A percentile compares a stretch with the other conserved stretches of the same genome.
phyloP scores from a whole-genome alignment of 1,140 invertebrate species.

The Drosophila orena region DNA sequence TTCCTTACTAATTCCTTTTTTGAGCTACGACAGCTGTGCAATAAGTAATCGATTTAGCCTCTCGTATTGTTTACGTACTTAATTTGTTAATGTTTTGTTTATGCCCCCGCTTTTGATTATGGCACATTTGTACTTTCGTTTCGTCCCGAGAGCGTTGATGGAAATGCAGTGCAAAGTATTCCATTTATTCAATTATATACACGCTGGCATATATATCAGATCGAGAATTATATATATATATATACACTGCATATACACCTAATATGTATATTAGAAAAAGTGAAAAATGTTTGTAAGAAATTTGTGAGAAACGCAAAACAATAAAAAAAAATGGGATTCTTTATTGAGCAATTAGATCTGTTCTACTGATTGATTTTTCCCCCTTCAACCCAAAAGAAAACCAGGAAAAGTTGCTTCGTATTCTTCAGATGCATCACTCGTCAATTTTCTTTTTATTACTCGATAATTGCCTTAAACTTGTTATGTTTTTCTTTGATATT shows the following conservation, averaged over 20 bases:
- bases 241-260: slow-evolving; percentile 62
- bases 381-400: not conserved
- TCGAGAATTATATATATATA: slow-evolving; percentile 54
- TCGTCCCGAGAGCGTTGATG: slow-evolving; percentile 44
- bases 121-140: slow-evolving; percentile 38
- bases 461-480: slow-evolving; percentile 73
- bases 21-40: slow-evolving; percentile 1
- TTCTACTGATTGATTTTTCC: not conserved
- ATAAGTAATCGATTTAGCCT: slow-evolving; percentile 13
- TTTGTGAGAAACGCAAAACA: slow-evolving; percentile 69
- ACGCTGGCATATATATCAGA: slow-evolving; percentile 59
- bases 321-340: slow-evolving; percentile 49
- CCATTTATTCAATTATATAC: slow-evolving; percentile 80
- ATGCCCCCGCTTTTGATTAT: slow-evolving; percentile 12
- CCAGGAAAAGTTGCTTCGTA: not conserved
- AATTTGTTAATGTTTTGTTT: slow-evolving; percentile 51
- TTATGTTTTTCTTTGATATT: slow-evolving; percentile 63
- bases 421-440: slow-evolving; percentile 74
- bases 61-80: slow-evolving; percentile 62
- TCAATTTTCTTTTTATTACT: slow-evolving; percentile 72
- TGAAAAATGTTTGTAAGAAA: slow-evolving; percentile 70
- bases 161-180: slow-evolving; percentile 78
- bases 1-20: not conserved
- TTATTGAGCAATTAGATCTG: slow-evolving; percentile 57
- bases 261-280: slow-evolving; percentile 70